phyloP scores from a whole-genome alignment of 2,113 vertebrate genomes.

The Callorhinus ursinus region DNA sequence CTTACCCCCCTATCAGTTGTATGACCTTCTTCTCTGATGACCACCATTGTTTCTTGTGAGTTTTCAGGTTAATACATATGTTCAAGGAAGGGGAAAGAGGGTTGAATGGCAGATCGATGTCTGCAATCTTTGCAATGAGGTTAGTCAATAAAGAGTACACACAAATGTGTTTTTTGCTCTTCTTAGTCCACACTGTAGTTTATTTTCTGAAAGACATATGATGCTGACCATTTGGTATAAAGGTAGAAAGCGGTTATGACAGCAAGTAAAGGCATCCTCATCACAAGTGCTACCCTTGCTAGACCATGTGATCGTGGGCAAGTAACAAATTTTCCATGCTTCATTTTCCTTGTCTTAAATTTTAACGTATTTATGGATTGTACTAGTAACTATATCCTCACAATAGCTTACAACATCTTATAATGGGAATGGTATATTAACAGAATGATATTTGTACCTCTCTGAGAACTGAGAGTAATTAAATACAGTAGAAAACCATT shows the following conservation, averaged over 20 bases:
- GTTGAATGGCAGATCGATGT: not conserved
- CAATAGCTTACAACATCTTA: slow-evolving; percentile 58
- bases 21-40: slow-evolving; percentile 30
- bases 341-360: slow-evolving; percentile 60
- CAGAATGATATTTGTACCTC: slow-evolving; percentile 51
- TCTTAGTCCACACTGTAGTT: not conserved
- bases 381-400: slow-evolving; percentile 51
- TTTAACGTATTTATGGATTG: slow-evolving; percentile 63
- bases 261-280: not conserved
- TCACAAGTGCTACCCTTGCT: not conserved
- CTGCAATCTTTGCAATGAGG: slow-evolving; percentile 13
- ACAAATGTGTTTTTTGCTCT: not conserved
- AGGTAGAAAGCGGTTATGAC: not conserved
- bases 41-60: not conserved
- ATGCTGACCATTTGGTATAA: not conserved
- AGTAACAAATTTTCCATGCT: slow-evolving; percentile 51
- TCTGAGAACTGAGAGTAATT: slow-evolving; percentile 64
- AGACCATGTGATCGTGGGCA: slow-evolving; percentile 2
- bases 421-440: slow-evolving; percentile 61
- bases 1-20: not conserved
- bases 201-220: slow-evolving; percentile 19
- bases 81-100: not conserved
- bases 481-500: slow-evolving; percentile 65
- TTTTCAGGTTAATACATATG: not conserved
- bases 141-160: not conserved